Evolutionary conservation across 2,888 invertebrate species (phyloP), one percentile per base, ranked within the genome.

Genomic region (Melieria omissa): DNA sequence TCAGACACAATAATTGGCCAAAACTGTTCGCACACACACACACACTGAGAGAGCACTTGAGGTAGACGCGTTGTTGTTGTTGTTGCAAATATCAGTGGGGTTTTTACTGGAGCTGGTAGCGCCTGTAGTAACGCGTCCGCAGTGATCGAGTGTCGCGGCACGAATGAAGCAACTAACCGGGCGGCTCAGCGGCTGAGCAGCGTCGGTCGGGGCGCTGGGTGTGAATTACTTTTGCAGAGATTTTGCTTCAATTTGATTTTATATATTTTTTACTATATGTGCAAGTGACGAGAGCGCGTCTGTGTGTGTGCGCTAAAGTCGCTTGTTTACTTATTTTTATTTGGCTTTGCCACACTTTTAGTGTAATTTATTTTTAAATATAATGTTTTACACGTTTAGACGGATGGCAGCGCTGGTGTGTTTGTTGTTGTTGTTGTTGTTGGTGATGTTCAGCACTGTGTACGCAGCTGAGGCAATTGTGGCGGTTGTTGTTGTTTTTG

Each of bases 81-180:
- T 29, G 1, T 29, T 29, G 29, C 29, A 29, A 29, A 29, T 29
- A 29, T 29, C 29, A 29, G 29, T 29, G 3, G 29, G 29, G 29
- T 29, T 29, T 29, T 29, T 29, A 2, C 29, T 29, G 29, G 29
- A 29, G 81, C 62, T 81, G 78, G 2, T 79, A 75, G 5, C 79
- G 79, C 29, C 83, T 80, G 10, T 78, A 62, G 71, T 75, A 55
- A 55, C 29, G 52, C 79, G 80, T 79, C 81, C 78, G 75, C 16
- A 78, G 73, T 72, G 73, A 74, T 76, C 69, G 74, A 76, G 75
- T 79, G 81, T 74, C 80, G 80, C 74, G 78, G 76, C 82, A 76
- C 82, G 29, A 29, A 29, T 29, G 29, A 29, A 29, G 29, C 29
- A 76, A 81, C 82, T 82, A 75, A 65, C 44, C 70, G 63, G 42